These are phyloP conservation scores for Todus mexicanus DNA, from an alignment of 2,797 vertebrate genomes.

Conservation along the genomic window DNA sequence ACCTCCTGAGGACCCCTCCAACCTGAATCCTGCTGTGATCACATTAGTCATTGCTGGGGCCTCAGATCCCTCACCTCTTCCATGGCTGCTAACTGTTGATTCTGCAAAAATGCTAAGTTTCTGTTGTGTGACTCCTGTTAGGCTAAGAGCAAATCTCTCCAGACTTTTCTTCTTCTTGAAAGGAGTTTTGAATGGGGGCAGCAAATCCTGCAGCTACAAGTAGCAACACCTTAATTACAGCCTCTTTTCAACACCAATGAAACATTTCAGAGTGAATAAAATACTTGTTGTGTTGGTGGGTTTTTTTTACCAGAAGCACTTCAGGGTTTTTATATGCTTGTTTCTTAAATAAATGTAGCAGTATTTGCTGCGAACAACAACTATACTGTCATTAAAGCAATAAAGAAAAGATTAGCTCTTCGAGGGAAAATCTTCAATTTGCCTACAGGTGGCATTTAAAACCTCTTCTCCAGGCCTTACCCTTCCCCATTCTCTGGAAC, in stretches of 20 bases:
- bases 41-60: accelerated
- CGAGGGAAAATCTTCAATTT: not conserved
- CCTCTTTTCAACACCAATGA: not conserved
- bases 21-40: not conserved
- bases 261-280: not conserved
- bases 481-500: not conserved
- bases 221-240: not conserved
- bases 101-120: not conserved
- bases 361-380: not conserved
- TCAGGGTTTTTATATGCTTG: not conserved
- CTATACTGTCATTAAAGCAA: not conserved
- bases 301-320: not conserved
- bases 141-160: not conserved
- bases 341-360: not conserved
- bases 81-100: not conserved
- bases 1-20: not conserved
- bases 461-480: not conserved
- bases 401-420: not conserved
- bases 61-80: not conserved
- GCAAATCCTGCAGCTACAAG: not conserved
- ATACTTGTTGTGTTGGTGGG: not conserved
- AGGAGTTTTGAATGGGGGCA: not conserved
- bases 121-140: not conserved
- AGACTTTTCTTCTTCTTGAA: not conserved
- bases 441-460: not conserved